A percentile compares a stretch with the other conserved stretches of the same genome.
These are phyloP conservation scores for Parazoanthus darwini DNA, from an alignment of 92 coral and sea anemone genomes.

Conservation along the genomic window DNA sequence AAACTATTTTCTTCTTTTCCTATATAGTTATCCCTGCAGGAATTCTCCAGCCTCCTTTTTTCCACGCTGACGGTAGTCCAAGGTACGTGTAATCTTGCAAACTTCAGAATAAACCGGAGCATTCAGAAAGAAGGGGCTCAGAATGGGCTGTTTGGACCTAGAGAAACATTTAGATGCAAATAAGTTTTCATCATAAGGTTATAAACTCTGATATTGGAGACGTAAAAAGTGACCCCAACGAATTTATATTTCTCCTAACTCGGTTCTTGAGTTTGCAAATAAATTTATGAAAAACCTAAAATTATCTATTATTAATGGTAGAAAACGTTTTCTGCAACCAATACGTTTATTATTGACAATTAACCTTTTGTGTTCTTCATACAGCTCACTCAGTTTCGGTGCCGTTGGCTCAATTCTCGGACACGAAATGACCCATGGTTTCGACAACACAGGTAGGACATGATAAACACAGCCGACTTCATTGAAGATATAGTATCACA, in stretches of 20 bases:
- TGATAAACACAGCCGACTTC: not conserved
- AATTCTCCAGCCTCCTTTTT: constrained; percentile 96
- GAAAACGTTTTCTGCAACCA: not conserved
- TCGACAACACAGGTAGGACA: constrained; percentile 91
- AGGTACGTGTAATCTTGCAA: constrained; percentile 53
- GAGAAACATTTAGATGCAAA: not conserved
- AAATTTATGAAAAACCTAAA: not conserved
- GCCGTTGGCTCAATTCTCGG: constrained; percentile 99
- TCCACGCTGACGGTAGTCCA: constrained; percentile 83
- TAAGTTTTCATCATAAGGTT: too few relatives aligned
- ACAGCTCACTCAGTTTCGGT: constrained; percentile 89
- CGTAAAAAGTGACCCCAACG: not conserved
- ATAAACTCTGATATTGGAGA: not conserved
- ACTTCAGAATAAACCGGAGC: not conserved
- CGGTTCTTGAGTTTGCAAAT: too few relatives aligned
- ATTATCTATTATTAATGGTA: too few relatives aligned
- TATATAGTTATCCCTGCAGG: constrained; percentile 94
- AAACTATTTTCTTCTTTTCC: not conserved
- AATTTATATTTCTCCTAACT: not conserved
- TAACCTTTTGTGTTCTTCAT: not conserved
- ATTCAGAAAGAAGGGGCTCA: not conserved
- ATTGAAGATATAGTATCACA: not conserved
- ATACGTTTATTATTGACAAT: not conserved
- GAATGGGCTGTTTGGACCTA: not conserved
- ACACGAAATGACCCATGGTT: constrained; percentile 97